Percentiles rank a stretch among this genome's conserved stretches.
phyloP scores from a whole-genome alignment of 1,140 invertebrate species.

The Aethina tumida region DNA sequence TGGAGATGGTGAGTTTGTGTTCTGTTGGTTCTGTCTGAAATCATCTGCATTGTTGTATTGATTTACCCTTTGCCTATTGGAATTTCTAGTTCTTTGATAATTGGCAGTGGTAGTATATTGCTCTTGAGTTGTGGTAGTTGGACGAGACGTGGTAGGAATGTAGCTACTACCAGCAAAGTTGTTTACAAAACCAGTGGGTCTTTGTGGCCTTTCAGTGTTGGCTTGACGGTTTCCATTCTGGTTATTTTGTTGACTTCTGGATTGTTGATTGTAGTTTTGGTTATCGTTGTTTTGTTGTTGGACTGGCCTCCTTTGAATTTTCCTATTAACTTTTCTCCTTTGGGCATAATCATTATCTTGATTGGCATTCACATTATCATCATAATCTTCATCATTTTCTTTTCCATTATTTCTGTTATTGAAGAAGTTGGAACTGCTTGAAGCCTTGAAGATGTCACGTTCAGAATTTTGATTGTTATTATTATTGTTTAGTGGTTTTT shows the following conservation, averaged over 20 bases:
- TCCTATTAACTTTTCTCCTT: slow-evolving; percentile 34
- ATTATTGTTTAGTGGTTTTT: slow-evolving; percentile 17
- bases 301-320: slow-evolving; percentile 30
- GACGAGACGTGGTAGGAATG: slow-evolving; percentile 40
- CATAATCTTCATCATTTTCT: slow-evolving; percentile 45
- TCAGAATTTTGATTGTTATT: slow-evolving; percentile 30
- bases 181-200: slow-evolving; percentile 35
- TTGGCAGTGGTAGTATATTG: slow-evolving; percentile 21
- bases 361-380: slow-evolving; percentile 36
- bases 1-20: slow-evolving; percentile 13
- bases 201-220: slow-evolving; percentile 32
- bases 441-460: slow-evolving; percentile 47
- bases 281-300: slow-evolving; percentile 21
- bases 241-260: slow-evolving; percentile 2
- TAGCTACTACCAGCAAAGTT: slow-evolving; percentile 41
- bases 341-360: slow-evolving; percentile 30
- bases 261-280: slow-evolving; percentile 20
- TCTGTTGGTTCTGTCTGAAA: slow-evolving; percentile 20
- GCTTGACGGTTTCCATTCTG: slow-evolving; percentile 19
- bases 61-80: slow-evolving; percentile 16
- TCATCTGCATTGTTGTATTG: slow-evolving; percentile 27
- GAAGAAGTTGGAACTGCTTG: slow-evolving; percentile 59
- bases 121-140: slow-evolving; percentile 27
- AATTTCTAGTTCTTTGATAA: slow-evolving; percentile 26
- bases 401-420: slow-evolving; percentile 49